Conservation (phyloP, 1,140 invertebrate genomes). For the Drosophila lacteicornis region DNA sequence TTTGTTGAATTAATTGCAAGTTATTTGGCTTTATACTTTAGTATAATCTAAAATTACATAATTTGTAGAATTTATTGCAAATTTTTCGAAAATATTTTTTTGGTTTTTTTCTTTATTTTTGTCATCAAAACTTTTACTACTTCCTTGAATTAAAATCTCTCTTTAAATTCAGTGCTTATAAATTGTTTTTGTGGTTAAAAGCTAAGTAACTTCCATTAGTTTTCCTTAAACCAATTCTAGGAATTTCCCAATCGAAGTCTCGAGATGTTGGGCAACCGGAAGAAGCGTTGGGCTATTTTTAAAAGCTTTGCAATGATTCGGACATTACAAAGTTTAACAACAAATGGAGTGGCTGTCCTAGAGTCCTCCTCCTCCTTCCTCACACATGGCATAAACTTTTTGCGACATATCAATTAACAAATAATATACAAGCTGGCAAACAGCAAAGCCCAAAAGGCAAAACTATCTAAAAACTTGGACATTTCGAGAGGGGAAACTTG, state of each 20-base stretch:
- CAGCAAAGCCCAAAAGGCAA: slow-evolving; percentile 62
- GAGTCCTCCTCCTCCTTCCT: background rate
- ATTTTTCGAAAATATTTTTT: too few relatives aligned
- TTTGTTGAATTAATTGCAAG: too few relatives aligned
- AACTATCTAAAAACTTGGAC: slow-evolving; percentile 53
- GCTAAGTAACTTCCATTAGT: slow-evolving; percentile 8
- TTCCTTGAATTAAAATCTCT: too few relatives aligned
- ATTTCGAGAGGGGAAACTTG: slow-evolving; percentile 47
- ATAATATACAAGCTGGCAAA: slow-evolving; percentile 76
- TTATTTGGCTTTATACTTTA: too few relatives aligned
- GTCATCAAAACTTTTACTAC: too few relatives aligned
- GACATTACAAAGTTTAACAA: slow-evolving; percentile 57
- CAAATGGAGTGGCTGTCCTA: slow-evolving; percentile 22
- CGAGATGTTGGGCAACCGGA: background rate
- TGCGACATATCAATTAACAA: slow-evolving; percentile 81
- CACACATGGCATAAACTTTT: slow-evolving; percentile 53
- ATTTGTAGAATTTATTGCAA: too few relatives aligned
- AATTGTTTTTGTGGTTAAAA: slow-evolving; percentile 13
- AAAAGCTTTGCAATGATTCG: slow-evolving; percentile 54
- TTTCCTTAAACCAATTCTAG: slow-evolving; percentile 3
- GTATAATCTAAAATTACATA: too few relatives aligned
- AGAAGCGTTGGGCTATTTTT: slow-evolving; percentile 9
- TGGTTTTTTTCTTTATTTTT: too few relatives aligned
- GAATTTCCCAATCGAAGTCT: slow-evolving; percentile 7
- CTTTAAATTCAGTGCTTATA: background rate